Conservation (phyloP, 2,797 vertebrate genomes). For the Chrysocyon brachyurus region DNA sequence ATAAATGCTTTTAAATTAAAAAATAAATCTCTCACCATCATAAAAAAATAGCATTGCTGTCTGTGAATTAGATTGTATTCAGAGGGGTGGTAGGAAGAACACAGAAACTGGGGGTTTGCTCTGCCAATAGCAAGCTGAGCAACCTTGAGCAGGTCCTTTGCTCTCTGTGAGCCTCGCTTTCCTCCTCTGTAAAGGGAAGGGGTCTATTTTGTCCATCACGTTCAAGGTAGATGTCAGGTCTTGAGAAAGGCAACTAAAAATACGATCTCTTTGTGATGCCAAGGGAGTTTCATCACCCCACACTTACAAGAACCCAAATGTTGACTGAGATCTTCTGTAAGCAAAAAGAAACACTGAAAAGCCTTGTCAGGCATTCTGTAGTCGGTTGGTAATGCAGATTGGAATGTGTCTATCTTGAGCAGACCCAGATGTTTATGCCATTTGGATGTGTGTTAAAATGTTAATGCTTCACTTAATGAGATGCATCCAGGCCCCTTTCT, state of each 20-base stretch:
- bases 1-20: too few relatives aligned
- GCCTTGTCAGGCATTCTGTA: conserved; percentile 52
- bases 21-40: too few relatives aligned
- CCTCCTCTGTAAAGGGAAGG: conserved; percentile 11
- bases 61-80: not conserved
- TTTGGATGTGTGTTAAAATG: conserved; percentile 52
- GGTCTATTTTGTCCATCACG: not conserved
- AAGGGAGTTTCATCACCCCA: not conserved
- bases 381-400: conserved; percentile 2
- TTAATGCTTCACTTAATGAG: conserved; percentile 43
- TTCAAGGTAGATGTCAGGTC: not conserved
- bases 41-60: not conserved
- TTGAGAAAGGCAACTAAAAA: conserved; percentile 48
- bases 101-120: not conserved
- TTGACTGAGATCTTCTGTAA: conserved; percentile 56
- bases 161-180: not conserved
- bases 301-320: conserved; percentile 24
- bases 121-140: not conserved
- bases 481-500: not conserved
- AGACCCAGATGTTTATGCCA: conserved; percentile 71
- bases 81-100: not conserved
- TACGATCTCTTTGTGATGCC: not conserved
- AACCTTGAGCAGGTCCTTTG: conserved; percentile 58
- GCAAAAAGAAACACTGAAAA: conserved; percentile 56
- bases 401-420: conserved; percentile 65